These are phyloP conservation scores for Hestina assimilis DNA, from an alignment of 1,140 invertebrate species.

Conservation along the genomic window DNA sequence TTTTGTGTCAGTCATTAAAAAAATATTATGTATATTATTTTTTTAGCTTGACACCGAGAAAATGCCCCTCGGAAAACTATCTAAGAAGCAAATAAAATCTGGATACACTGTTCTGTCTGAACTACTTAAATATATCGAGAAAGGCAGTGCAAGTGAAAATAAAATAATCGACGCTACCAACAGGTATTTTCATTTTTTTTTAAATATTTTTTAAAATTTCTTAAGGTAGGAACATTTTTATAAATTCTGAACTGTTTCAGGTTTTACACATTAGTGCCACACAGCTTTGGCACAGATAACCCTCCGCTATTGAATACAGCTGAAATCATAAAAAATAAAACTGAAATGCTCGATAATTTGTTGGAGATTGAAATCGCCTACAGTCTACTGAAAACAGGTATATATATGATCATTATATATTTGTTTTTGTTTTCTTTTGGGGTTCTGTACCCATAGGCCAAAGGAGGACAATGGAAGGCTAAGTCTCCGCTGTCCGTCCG, in stretches of 20 bases:
- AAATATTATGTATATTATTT: neutral
- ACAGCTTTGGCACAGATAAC: constrained; percentile 93
- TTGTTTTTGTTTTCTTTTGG: no score
- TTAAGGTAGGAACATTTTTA: no score
- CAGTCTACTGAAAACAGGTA: constrained; percentile 85
- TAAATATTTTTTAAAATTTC: neutral
- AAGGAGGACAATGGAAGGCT: no score
- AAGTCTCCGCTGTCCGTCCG: no score
- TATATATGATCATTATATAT: neutral
- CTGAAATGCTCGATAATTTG: constrained; percentile 94
- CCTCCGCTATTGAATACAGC: constrained; percentile 88
- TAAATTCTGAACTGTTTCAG: constrained; percentile 48
- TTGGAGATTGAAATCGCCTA: constrained; percentile 98
- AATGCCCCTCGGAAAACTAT: constrained; percentile 98
- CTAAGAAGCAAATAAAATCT: constrained; percentile 91
- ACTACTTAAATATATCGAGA: constrained; percentile 83
- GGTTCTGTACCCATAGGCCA: no score
- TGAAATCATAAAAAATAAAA: constrained; percentile 90
- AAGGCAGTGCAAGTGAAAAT: constrained; percentile 71
- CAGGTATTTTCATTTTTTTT: constrained; percentile 57
- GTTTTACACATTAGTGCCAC: constrained; percentile 97
- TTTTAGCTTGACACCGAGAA: constrained; percentile 93
- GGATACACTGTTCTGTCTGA: constrained; percentile 92
- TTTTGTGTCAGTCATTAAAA: no score
- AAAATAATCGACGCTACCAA: constrained; percentile 92